phyloP scores from a whole-genome alignment of 2,797 vertebrate genomes.

The Acanthis flammea region DNA sequence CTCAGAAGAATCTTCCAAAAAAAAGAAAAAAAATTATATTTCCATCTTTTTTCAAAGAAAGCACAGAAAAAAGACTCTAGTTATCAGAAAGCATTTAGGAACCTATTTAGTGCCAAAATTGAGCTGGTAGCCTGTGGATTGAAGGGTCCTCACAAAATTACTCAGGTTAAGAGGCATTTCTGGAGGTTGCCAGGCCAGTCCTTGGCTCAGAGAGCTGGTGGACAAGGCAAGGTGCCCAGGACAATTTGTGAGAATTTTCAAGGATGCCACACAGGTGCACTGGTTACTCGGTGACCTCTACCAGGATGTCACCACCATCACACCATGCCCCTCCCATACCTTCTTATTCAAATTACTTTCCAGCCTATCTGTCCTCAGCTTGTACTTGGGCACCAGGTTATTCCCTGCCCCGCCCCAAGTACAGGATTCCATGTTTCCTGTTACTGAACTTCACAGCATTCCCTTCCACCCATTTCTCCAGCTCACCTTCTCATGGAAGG shows the following conservation, averaged over 20 bases:
- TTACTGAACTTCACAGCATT: neutral
- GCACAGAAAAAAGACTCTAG: neutral
- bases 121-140: neutral
- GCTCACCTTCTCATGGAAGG: neutral
- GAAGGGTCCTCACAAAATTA: neutral
- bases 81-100: neutral
- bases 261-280: neutral
- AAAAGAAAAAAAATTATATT: neutral
- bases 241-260: neutral
- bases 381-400: neutral
- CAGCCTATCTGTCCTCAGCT: neutral
- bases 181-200: neutral
- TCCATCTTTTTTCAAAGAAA: neutral
- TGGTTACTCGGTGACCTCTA: neutral
- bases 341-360: neutral
- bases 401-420: neutral
- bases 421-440: neutral
- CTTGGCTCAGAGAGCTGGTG: neutral
- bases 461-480: neutral
- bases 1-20: neutral
- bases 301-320: neutral
- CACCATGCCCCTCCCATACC: rapidly evolving
- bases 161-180: neutral
- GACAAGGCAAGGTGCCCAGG: neutral
- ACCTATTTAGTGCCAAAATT: neutral